Percentiles rank a stretch among this genome's conserved stretches.
These are phyloP conservation scores for Andrena marginata DNA, from an alignment of 2,888 invertebrate species.

Conservation along the genomic window DNA sequence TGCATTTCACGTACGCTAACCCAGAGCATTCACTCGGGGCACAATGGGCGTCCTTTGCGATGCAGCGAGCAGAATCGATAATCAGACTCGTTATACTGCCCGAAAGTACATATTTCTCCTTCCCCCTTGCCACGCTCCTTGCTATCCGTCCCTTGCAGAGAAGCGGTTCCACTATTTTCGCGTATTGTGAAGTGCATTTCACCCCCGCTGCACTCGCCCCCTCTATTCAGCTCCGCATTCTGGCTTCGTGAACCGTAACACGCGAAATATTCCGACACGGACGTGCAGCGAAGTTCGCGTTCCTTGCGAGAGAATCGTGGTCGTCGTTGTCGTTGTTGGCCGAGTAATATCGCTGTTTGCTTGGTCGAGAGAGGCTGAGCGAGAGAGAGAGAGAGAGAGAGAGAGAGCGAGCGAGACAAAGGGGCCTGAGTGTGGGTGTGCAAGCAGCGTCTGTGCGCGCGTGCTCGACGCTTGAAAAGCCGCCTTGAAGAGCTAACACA, in stretches of 20 bases:
- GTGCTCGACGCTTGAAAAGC: conserved; percentile 48
- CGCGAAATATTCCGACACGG: conserved; percentile 63
- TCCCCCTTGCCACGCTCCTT: not conserved
- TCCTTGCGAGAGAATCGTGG: conserved; percentile 16
- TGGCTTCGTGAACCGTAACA: conserved; percentile 70
- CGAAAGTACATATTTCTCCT: not conserved
- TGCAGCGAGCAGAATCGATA: conserved; percentile 1
- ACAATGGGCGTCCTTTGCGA: conserved; percentile 6
- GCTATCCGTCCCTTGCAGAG: conserved; percentile 21
- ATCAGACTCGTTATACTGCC: not conserved
- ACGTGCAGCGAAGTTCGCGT: conserved; percentile 35
- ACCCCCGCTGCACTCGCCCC: not conserved
- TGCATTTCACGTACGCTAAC: not conserved
- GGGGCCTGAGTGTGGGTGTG: conserved; percentile 1
- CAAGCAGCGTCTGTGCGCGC: conserved; percentile 24
- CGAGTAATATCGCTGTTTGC: conserved; percentile 58
- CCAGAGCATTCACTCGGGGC: not conserved
- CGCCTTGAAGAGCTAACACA: conserved; percentile 52
- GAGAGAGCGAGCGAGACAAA: not conserved
- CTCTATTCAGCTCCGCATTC: conserved; percentile 59
- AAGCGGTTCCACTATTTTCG: conserved; percentile 45
- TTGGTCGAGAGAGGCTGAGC: conserved; percentile 9
- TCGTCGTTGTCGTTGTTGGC: conserved; percentile 25
- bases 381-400: conserved; percentile 1
- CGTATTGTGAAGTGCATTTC: conserved; percentile 47